These are phyloP conservation scores for Leptogaster cylindrica DNA, from an alignment of 2,888 invertebrate genomes.

Conservation along the genomic window DNA sequence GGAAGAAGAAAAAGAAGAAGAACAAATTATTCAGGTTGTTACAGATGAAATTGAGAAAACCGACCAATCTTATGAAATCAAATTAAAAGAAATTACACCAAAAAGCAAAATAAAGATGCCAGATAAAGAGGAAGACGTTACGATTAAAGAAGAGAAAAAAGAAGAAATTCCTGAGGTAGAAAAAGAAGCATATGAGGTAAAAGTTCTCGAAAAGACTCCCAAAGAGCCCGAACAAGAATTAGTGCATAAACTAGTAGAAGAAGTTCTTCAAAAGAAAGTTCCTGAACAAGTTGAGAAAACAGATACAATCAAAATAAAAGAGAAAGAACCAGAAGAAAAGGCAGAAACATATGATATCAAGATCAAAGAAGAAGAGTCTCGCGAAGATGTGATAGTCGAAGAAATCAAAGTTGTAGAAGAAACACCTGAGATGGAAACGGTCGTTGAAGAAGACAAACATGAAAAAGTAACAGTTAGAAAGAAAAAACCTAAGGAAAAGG, in stretches of 20 bases:
- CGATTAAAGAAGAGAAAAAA: constrained; percentile 40
- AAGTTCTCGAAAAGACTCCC: neutral
- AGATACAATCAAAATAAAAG: constrained; percentile 10
- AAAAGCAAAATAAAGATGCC: constrained; percentile 51
- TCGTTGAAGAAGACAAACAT: constrained; percentile 46
- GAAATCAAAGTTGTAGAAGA: constrained; percentile 48
- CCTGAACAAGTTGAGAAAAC: neutral
- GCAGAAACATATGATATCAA: neutral
- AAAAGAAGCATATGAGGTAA: constrained; percentile 46
- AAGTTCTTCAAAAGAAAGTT: no score
- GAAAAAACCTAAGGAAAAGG: constrained; percentile 28
- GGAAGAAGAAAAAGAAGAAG: constrained; percentile 49
- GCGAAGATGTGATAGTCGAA: constrained; percentile 19
- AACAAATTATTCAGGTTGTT: constrained; percentile 48
- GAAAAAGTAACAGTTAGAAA: constrained; percentile 47
- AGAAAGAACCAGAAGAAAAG: constrained; percentile 7
- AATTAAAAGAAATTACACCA: constrained; percentile 47
- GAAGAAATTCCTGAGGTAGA: constrained; percentile 48
- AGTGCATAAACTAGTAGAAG: constrained; percentile 45
- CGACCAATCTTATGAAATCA: neutral
- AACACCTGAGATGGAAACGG: neutral
- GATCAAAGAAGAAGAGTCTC: constrained; percentile 32
- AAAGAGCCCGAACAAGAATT: constrained; percentile 10
- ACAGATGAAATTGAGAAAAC: constrained; percentile 27
- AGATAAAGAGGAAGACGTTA: constrained; percentile 36